phyloP scores from a whole-genome alignment of 1,140 invertebrate species.

The Galendromus occidentalis region DNA sequence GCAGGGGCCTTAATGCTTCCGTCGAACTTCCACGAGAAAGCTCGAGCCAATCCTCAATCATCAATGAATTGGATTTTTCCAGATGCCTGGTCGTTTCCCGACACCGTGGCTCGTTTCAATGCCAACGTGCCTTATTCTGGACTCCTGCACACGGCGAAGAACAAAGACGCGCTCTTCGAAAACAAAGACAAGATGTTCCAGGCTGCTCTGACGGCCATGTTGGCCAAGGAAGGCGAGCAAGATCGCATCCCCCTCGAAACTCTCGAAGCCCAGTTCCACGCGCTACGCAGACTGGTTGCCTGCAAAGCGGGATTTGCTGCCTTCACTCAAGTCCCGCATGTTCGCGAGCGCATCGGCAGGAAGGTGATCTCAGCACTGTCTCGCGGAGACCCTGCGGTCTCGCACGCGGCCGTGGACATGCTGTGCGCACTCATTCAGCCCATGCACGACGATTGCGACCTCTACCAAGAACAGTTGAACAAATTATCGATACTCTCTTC shows the following conservation, averaged over 20 bases:
- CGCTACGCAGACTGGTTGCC: constrained; percentile 69
- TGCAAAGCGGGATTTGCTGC: constrained; percentile 93
- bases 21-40: background rate
- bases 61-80: constrained; percentile 15
- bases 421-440: constrained; percentile 91
- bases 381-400: constrained; percentile 64
- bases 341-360: constrained; percentile 78
- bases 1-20: too few species aligned
- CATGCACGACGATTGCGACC: constrained; percentile 83
- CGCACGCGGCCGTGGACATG: constrained; percentile 89
- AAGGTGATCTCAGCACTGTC: constrained; percentile 79
- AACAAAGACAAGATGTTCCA: constrained; percentile 94
- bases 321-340: constrained; percentile 70
- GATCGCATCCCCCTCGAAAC: constrained; percentile 39
- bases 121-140: constrained; percentile 94
- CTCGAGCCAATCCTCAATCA: background rate
- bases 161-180: constrained; percentile 50
- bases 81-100: constrained; percentile 43
- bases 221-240: constrained; percentile 47
- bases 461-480: constrained; percentile 91
- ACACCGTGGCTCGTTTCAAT: constrained; percentile 70
- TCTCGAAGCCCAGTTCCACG: constrained; percentile 73
- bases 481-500: constrained; percentile 86
- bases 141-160: constrained; percentile 72
- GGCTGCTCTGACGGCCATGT: constrained; percentile 49